A percentile compares a stretch with the other conserved stretches of the same genome.
Evolutionary conservation across 2,888 invertebrate species (phyloP).

Genomic region (Lasioglossum morio): DNA sequence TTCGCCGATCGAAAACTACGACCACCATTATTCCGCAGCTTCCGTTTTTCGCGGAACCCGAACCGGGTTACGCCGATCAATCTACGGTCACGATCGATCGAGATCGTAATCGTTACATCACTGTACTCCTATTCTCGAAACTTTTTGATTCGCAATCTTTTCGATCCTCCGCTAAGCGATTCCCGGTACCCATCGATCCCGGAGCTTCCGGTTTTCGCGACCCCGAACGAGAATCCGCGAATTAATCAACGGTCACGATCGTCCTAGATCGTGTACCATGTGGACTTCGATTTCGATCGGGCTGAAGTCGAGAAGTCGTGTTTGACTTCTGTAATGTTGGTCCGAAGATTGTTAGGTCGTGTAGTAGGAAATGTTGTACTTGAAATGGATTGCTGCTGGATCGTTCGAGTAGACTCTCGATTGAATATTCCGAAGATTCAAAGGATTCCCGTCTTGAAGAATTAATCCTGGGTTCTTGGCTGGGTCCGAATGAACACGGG

Average conservation of each 20-base stretch:
- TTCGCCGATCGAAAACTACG: conserved; percentile 1
- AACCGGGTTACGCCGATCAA: background rate
- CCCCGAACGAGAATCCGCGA: background rate
- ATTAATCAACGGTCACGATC: background rate
- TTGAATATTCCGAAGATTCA: too few relatives aligned
- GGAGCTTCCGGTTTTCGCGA: background rate
- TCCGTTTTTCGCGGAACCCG: background rate
- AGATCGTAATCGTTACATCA: background rate
- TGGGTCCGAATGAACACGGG: conserved; percentile 15
- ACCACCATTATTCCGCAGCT: background rate
- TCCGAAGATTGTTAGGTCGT: background rate
- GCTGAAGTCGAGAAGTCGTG: background rate
- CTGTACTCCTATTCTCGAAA: background rate
- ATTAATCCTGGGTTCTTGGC: background rate
- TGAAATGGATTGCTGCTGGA: too few relatives aligned
- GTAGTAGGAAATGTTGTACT: too few relatives aligned
- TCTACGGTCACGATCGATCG: background rate
- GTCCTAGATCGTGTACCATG: background rate
- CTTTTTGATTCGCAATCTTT: too few relatives aligned
- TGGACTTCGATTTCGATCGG: background rate
- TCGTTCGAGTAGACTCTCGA: too few relatives aligned
- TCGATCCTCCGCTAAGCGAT: too few relatives aligned
- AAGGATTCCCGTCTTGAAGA: background rate
- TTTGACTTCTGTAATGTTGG: background rate
- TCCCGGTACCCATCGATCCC: background rate